Evolutionary conservation across 1,140 invertebrate species (phyloP).

Genomic region (Aphelenchoides avenae): DNA sequence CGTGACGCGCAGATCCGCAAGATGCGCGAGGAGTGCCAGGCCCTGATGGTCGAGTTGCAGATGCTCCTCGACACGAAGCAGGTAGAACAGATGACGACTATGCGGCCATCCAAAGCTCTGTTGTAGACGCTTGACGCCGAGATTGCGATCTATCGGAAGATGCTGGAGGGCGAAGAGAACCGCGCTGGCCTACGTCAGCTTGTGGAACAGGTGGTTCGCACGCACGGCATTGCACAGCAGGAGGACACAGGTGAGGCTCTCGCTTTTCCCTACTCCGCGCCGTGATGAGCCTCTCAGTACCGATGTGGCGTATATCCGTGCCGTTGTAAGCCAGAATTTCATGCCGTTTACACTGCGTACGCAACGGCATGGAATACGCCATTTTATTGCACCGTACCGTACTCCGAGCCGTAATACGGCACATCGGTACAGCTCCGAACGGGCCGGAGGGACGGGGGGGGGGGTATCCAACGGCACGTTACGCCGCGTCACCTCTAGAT

Average conservation of each 20-base stretch:
- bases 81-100: conserved; percentile 16
- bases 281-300: not conserved
- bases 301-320: too few relatives aligned
- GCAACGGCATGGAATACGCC: too few relatives aligned
- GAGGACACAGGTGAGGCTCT: conserved; percentile 41
- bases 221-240: conserved; percentile 48
- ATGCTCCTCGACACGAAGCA: conserved; percentile 62
- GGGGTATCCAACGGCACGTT: too few relatives aligned
- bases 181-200: conserved; percentile 55
- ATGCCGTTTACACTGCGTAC: too few relatives aligned
- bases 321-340: too few relatives aligned
- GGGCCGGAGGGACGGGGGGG: too few relatives aligned
- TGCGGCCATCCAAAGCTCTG: too few relatives aligned
- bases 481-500: too few relatives aligned
- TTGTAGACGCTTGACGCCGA: conserved; percentile 53
- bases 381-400: too few relatives aligned
- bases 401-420: conserved; percentile 62
- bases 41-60: conserved; percentile 61
- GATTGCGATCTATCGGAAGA: conserved; percentile 59
- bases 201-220: conserved; percentile 59
- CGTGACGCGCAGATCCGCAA: conserved; percentile 60
- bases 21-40: conserved; percentile 60
- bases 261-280: too few relatives aligned
- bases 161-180: conserved; percentile 58
- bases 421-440: too few relatives aligned